These are phyloP conservation scores for Amphipoea lucens DNA, from an alignment of 2,888 invertebrate species.

Conservation along the genomic window DNA sequence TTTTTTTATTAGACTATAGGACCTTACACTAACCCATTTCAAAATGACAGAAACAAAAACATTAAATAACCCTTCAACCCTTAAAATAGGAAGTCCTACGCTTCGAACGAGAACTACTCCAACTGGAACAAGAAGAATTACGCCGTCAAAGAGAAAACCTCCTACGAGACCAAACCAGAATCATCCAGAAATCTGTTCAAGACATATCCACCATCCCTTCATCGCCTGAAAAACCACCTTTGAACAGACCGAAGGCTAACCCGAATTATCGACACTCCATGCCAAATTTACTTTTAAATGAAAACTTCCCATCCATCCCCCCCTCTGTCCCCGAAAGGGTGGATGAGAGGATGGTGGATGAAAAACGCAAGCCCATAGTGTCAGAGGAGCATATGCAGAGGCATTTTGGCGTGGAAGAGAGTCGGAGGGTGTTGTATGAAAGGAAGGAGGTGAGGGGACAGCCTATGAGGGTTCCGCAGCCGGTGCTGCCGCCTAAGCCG, in stretches of 20 bases:
- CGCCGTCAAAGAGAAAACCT: slow-evolving; percentile 94
- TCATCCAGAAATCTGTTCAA: slow-evolving; percentile 91
- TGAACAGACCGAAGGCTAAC: slow-evolving; percentile 71
- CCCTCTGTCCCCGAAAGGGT: slow-evolving; percentile 71
- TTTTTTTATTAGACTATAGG: slow-evolving; percentile 22
- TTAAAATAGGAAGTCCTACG: slow-evolving; percentile 92
- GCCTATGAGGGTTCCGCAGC: slow-evolving; percentile 68
- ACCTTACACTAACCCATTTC: slow-evolving; percentile 40
- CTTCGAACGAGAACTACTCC: slow-evolving; percentile 94
- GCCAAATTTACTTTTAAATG: slow-evolving; percentile 86
- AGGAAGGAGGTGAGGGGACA: slow-evolving; percentile 75
- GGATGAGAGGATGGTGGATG: slow-evolving; percentile 77
- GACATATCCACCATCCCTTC: slow-evolving; percentile 87
- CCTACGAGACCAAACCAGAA: slow-evolving; percentile 91
- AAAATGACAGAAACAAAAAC: not conserved
- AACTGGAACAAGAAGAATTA: slow-evolving; percentile 94
- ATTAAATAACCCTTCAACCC: slow-evolving; percentile 46
- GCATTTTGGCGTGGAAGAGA: slow-evolving; percentile 87
- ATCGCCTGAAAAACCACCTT: slow-evolving; percentile 81
- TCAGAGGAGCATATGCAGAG: slow-evolving; percentile 87
- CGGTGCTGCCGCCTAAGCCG: slow-evolving; percentile 84
- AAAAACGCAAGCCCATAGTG: slow-evolving; percentile 85
- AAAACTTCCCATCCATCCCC: slow-evolving; percentile 74
- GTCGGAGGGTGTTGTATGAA: slow-evolving; percentile 82
- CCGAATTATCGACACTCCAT: slow-evolving; percentile 87